Evolutionary conservation across 2,113 vertebrate species (phyloP).

Genomic region (Haemorhous mexicanus): DNA sequence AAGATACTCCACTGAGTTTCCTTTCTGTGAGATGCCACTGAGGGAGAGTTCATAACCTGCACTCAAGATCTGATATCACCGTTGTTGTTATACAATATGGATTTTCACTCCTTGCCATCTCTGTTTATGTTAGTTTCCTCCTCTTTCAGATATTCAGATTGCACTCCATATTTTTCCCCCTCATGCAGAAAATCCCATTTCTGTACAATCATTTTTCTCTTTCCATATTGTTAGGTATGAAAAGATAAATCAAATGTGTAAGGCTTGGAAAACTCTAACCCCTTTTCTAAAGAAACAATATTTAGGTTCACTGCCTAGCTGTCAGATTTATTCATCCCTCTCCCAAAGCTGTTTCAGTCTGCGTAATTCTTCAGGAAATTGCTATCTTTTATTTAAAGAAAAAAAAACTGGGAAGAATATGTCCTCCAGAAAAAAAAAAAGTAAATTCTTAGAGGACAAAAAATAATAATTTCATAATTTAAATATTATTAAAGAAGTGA

Average conservation of each 20-base stretch:
- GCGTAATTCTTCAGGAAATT: conserved; percentile 38
- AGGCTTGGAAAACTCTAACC: neutral
- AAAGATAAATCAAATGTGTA: neutral
- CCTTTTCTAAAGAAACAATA: conserved; percentile 38
- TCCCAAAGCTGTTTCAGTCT: conserved; percentile 46
- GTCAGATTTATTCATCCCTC: conserved; percentile 38
- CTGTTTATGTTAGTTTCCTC: neutral
- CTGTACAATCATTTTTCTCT: neutral
- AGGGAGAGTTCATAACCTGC: neutral
- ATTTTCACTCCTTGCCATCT: neutral
- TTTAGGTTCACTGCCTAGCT: conserved; percentile 20
- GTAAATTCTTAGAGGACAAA: neutral
- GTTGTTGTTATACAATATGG: neutral
- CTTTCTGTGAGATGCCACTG: neutral
- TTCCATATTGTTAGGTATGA: neutral
- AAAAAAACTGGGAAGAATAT: neutral
- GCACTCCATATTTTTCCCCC: neutral
- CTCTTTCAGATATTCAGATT: neutral
- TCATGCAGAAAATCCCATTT: neutral
- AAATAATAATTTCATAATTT: neutral
- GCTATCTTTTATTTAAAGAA: conserved; percentile 36
- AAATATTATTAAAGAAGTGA: conserved; percentile 10
- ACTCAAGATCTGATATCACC: neutral
- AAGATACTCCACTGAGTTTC: neutral
- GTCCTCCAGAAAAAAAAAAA: conserved; percentile 18